Conservation (phyloP, 2,888 invertebrate species). For the Drosophila pseudotakahashii region DNA sequence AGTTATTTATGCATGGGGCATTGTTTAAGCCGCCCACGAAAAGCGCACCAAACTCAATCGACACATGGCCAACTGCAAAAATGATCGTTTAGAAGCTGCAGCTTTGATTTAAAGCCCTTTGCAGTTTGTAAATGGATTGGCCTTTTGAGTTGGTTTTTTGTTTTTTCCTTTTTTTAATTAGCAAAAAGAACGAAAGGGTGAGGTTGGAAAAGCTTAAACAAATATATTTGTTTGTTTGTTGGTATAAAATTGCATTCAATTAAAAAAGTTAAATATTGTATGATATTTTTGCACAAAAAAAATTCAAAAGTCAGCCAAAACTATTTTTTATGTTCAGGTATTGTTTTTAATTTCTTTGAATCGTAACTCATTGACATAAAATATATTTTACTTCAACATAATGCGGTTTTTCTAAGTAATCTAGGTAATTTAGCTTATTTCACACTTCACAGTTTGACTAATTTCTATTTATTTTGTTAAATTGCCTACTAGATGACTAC, state of each 20-base stretch:
- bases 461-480: slow-evolving; percentile 11
- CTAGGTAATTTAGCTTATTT: no score
- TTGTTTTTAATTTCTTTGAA: neutral
- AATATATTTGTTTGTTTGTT: neutral
- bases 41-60: slow-evolving; percentile 9
- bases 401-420: no score
- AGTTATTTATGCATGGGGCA: slow-evolving; percentile 76
- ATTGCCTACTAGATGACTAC: slow-evolving; percentile 2
- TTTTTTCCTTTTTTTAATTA: slow-evolving; percentile 26
- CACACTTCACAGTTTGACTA: neutral
- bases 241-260: neutral
- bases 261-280: neutral
- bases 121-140: slow-evolving; percentile 47
- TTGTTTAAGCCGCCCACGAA: slow-evolving; percentile 64
- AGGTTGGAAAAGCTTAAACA: neutral
- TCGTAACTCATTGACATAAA: neutral
- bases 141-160: slow-evolving; percentile 33
- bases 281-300: neutral
- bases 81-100: slow-evolving; percentile 57
- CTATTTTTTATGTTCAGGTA: neutral
- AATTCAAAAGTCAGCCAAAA: neutral
- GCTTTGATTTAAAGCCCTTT: slow-evolving; percentile 60
- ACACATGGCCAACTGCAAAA: slow-evolving; percentile 24
- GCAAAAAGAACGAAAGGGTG: slow-evolving; percentile 1
- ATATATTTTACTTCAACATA: neutral